A percentile compares a stretch with the other conserved stretches of the same genome.
Evolutionary conservation across 2,888 invertebrate genomes (phyloP).

Genomic region (Uropetala carovei): DNA sequence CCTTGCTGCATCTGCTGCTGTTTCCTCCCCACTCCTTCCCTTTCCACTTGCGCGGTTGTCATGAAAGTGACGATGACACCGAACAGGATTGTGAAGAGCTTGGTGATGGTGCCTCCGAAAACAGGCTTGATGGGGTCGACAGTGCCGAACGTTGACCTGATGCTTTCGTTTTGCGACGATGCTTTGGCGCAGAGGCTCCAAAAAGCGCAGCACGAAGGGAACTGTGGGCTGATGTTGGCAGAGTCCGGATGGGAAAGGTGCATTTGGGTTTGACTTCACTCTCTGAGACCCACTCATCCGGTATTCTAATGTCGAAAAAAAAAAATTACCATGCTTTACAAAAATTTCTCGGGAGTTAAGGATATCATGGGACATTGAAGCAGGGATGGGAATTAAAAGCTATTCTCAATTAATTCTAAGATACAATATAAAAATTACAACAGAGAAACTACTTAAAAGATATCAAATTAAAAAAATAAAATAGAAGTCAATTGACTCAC

Average conservation of each 20-base stretch:
- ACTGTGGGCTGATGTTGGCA: constrained; percentile 65
- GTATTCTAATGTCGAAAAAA: constrained; percentile 79
- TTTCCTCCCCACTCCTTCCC: constrained; percentile 26
- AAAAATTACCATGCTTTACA: constrained; percentile 68
- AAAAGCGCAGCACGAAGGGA: constrained; percentile 37
- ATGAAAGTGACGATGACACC: constrained; percentile 37
- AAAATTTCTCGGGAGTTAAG: background rate
- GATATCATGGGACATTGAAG: background rate
- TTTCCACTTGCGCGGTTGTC: constrained; percentile 40
- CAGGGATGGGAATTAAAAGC: background rate
- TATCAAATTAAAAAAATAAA: background rate
- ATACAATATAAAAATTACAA: background rate
- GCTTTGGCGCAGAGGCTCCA: constrained; percentile 37
- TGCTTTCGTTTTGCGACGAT: constrained; percentile 52
- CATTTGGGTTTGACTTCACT: constrained; percentile 74
- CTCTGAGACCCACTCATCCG: constrained; percentile 91
- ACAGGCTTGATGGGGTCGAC: background rate
- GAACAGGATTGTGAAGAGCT: constrained; percentile 6
- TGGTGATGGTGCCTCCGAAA: constrained; percentile 23
- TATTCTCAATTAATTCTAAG: no score
- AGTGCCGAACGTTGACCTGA: background rate
- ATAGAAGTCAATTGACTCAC: background rate
- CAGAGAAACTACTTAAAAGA: background rate
- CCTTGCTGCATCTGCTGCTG: background rate
- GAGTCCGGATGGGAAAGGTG: constrained; percentile 72